Evolutionary conservation across 1,140 invertebrate genomes (phyloP).

Genomic region (Drosophila pandora): DNA sequence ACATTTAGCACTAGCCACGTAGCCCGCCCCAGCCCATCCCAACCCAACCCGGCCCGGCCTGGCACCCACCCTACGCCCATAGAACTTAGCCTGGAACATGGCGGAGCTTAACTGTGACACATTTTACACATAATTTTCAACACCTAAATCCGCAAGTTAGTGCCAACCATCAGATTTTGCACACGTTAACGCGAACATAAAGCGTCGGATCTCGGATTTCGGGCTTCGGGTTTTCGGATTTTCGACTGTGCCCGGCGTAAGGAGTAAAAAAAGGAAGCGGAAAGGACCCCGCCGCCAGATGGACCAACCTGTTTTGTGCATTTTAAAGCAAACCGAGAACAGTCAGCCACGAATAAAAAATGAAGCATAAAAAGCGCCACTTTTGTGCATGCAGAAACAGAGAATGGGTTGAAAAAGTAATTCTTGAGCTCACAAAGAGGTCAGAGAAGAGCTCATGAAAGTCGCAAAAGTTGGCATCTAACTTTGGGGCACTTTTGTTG

Average conservation of each 20-base stretch:
- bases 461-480: constrained; percentile 1
- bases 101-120: constrained; percentile 77
- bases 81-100: constrained; percentile 46
- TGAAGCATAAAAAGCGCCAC: constrained; percentile 41
- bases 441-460: constrained; percentile 1
- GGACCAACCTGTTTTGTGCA: constrained; percentile 43
- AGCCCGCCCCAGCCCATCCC: constrained; percentile 23
- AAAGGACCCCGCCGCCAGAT: constrained; percentile 6
- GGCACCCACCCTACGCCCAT: constrained; percentile 13
- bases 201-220: constrained; percentile 68
- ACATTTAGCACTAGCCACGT: constrained; percentile 70
- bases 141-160: constrained; percentile 81
- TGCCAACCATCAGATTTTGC: constrained; percentile 79
- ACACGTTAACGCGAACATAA: constrained; percentile 80
- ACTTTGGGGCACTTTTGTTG: background rate
- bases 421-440: background rate
- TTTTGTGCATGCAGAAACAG: constrained; percentile 47
- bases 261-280: background rate
- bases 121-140: constrained; percentile 82
- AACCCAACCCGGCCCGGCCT: constrained; percentile 13
- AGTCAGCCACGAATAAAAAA: constrained; percentile 26
- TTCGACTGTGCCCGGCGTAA: constrained; percentile 23
- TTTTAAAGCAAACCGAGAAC: constrained; percentile 48
- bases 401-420: constrained; percentile 9
- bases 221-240: constrained; percentile 35